These are phyloP conservation scores for Artemia sinica DNA, from an alignment of 2,888 invertebrate species.

Conservation along the genomic window DNA sequence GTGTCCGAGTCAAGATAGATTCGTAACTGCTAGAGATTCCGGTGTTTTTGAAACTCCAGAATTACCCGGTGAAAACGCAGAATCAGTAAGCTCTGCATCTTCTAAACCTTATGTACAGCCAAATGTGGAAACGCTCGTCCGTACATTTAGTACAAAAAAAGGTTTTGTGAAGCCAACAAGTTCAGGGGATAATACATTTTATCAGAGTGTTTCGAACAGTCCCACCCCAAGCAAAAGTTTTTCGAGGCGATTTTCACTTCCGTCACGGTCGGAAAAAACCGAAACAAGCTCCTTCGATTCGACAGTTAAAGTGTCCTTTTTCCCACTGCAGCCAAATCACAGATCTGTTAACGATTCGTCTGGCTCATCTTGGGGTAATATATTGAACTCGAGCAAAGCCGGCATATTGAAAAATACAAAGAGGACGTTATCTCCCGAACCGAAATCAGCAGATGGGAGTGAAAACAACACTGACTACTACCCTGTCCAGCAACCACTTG, in stretches of 20 bases:
- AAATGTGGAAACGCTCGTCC: not conserved
- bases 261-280: not conserved
- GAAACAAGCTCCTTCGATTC: not conserved
- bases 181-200: not conserved
- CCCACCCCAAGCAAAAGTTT: not conserved
- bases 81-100: not conserved
- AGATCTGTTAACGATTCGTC: not conserved
- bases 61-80: not conserved
- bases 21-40: not conserved
- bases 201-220: not conserved
- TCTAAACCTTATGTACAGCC: not conserved
- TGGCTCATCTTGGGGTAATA: slow-evolving; percentile 2
- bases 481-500: not conserved
- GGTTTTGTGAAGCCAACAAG: not conserved
- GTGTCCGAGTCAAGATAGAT: not conserved
- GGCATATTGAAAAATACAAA: not conserved
- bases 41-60: not conserved
- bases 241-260: slow-evolving; percentile 3
- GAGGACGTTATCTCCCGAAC: not conserved
- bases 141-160: not conserved
- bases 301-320: not conserved
- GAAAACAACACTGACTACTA: not conserved
- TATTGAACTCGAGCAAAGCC: not conserved
- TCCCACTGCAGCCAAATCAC: not conserved
- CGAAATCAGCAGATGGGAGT: not conserved